These are phyloP conservation scores for Scartelaos histophorus DNA, from an alignment of 2,113 vertebrate genomes.

Conservation along the genomic window DNA sequence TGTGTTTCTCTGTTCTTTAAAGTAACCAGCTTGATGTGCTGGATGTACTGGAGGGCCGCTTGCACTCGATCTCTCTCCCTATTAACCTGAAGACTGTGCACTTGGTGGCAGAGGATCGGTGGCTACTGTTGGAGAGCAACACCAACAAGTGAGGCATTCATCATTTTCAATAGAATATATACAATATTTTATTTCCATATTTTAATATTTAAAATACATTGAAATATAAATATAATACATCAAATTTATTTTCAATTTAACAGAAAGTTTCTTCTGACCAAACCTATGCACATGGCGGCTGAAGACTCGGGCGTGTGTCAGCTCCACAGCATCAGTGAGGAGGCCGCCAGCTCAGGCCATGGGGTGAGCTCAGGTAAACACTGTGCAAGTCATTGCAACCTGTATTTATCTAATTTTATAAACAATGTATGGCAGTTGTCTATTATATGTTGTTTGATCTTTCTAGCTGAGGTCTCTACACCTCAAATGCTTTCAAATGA, in stretches of 20 bases:
- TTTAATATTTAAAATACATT: not conserved
- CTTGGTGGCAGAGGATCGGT: constrained; percentile 91
- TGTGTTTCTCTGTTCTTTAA: constrained; percentile 19
- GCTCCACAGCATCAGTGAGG: constrained; percentile 85
- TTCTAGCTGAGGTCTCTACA: constrained; percentile 62
- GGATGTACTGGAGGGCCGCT: constrained; percentile 88
- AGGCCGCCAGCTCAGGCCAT: constrained; percentile 81
- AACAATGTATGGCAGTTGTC: not conserved
- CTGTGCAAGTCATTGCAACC: not conserved
- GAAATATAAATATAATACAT: not conserved
- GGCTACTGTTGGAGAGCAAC: constrained; percentile 88
- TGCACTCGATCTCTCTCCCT: constrained; percentile 88
- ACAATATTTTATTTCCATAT: not conserved
- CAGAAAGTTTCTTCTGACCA: constrained; percentile 95
- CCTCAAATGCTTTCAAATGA: constrained; percentile 86
- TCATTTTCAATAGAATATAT: not conserved
- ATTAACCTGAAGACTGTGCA: constrained; percentile 86
- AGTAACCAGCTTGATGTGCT: constrained; percentile 88
- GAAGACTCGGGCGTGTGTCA: constrained; percentile 86
- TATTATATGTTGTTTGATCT: not conserved
- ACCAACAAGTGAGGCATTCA: constrained; percentile 81
- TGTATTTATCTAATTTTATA: not conserved
- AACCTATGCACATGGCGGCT: constrained; percentile 80
- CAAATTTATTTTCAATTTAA: constrained; percentile 12
- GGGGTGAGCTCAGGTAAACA: constrained; percentile 80